Percentiles rank a stretch among this genome's conserved stretches.
Conservation (phyloP, 1,140 invertebrate species). For the Sogatella furcifera region DNA sequence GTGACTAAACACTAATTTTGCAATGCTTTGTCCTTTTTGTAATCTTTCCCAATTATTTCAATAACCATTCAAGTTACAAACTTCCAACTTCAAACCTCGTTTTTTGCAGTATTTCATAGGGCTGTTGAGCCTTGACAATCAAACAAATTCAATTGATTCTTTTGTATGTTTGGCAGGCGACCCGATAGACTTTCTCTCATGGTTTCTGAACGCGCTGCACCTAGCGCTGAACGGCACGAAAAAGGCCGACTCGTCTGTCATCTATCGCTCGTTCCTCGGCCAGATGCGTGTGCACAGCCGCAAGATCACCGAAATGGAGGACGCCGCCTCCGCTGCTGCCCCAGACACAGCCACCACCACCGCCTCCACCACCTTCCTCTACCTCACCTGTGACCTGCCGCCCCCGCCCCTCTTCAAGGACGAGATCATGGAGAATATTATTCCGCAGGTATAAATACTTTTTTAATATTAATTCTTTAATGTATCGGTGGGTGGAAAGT, state of each 20-base stretch:
- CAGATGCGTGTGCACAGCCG: slow-evolving; percentile 90
- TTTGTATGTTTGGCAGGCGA: too few species aligned
- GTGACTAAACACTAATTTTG: too few species aligned
- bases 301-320: slow-evolving; percentile 88
- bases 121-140: too few species aligned
- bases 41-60: too few species aligned
- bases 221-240: slow-evolving; percentile 75
- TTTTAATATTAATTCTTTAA: too few species aligned
- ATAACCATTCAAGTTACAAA: too few species aligned
- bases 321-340: slow-evolving; percentile 66
- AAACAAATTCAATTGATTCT: too few species aligned
- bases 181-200: slow-evolving; percentile 92
- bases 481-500: too few species aligned
- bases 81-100: too few species aligned
- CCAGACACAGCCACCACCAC: slow-evolving; percentile 64
- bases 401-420: slow-evolving; percentile 94
- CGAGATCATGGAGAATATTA: slow-evolving; percentile 95
- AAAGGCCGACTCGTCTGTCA: slow-evolving; percentile 79
- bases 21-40: too few species aligned
- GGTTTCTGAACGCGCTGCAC: slow-evolving; percentile 92
- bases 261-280: slow-evolving; percentile 92
- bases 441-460: slow-evolving; percentile 97
- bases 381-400: slow-evolving; percentile 92
- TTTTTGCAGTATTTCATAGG: too few species aligned
- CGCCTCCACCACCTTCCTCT: slow-evolving; percentile 86